Conservation (phyloP, 2,888 invertebrate genomes). For the Drosophila algonquin region DNA sequence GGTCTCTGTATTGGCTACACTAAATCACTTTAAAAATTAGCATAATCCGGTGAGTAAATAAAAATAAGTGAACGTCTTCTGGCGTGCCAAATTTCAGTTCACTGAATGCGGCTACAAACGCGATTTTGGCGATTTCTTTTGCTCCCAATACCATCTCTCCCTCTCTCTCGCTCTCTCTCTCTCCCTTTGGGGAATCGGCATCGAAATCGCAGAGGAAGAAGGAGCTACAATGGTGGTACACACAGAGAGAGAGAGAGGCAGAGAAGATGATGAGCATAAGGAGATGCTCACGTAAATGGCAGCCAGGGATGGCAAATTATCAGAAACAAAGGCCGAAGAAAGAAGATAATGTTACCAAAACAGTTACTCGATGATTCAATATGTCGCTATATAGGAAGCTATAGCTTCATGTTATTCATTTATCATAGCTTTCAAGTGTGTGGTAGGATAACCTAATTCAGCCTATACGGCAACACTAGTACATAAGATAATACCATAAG, state of each 20-base stretch:
- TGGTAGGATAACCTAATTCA: too few species aligned
- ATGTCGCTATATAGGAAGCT: too few species aligned
- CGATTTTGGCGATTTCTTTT: constrained; percentile 33
- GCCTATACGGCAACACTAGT: too few species aligned
- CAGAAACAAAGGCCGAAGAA: not conserved
- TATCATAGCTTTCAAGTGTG: too few species aligned
- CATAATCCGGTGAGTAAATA: constrained; percentile 78
- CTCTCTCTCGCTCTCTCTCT: not conserved
- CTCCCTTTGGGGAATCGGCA: constrained; percentile 15
- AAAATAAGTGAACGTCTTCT: constrained; percentile 70
- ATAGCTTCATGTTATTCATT: too few species aligned
- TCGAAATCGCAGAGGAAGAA: not conserved
- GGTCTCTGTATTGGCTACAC: constrained; percentile 65
- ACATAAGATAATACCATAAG: too few species aligned
- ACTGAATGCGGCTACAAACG: constrained; percentile 46
- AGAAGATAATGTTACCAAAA: not conserved
- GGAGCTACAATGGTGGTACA: constrained; percentile 25
- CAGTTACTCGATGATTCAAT: too few species aligned
- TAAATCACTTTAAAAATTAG: constrained; percentile 80
- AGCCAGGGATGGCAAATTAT: constrained; percentile 20
- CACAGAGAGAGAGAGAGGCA: not conserved
- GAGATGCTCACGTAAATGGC: not conserved
- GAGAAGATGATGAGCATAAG: constrained; percentile 6
- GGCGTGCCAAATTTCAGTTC: constrained; percentile 43
- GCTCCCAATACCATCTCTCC: not conserved